Conservation (phyloP, 2,113 vertebrate genomes). For the Anoura caudifer region DNA sequence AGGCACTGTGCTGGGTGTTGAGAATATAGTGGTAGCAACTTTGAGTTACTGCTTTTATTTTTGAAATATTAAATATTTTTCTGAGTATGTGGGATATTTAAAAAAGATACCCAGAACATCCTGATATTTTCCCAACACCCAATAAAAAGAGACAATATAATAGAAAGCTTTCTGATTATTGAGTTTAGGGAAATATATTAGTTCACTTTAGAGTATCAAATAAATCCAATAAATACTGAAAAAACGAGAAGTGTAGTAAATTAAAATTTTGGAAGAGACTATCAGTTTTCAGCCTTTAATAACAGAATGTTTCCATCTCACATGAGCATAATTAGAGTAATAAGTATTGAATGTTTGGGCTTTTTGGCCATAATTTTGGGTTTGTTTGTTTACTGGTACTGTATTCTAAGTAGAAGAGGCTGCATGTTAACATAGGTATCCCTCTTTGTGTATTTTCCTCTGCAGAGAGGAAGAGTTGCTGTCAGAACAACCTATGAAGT, state of each 20-base stretch:
- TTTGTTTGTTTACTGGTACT: not conserved
- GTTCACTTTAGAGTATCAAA: not conserved
- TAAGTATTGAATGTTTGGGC: not conserved
- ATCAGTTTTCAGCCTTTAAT: not conserved
- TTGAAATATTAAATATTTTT: conserved; percentile 22
- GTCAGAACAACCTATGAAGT: not conserved
- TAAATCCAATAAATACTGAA: not conserved
- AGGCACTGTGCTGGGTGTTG: not conserved
- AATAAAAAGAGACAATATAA: not conserved
- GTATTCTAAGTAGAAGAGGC: not conserved
- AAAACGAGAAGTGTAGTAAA: not conserved
- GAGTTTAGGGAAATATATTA: not conserved
- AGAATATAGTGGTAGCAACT: not conserved
- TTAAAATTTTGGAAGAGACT: not conserved
- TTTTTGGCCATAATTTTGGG: not conserved
- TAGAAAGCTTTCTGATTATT: not conserved
- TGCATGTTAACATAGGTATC: not conserved
- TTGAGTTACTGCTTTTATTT: not conserved
- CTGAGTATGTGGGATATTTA: not conserved
- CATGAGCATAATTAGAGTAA: not conserved
- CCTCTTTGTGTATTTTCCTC: not conserved
- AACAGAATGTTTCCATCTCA: not conserved
- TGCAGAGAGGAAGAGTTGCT: not conserved
- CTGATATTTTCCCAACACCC: not conserved
- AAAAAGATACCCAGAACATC: not conserved